Evolutionary conservation across 2,888 invertebrate genomes (phyloP).

Genomic region (Thera britannica): DNA sequence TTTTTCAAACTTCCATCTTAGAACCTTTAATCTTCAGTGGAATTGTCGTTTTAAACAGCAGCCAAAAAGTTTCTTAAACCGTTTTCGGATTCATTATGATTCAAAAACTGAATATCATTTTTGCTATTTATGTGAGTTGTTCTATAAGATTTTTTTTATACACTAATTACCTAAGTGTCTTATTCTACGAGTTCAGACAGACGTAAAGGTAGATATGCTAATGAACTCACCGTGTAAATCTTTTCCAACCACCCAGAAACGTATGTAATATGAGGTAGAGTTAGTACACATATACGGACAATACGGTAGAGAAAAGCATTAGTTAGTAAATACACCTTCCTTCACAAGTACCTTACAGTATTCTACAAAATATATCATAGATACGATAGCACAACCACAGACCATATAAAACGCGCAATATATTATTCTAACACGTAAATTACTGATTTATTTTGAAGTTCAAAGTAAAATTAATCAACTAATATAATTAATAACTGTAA

Average conservation of each 20-base stretch:
- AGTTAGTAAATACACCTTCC: conserved; percentile 62
- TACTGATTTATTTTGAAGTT: conserved; percentile 77
- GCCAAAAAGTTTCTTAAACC: neutral
- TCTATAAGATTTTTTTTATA: neutral
- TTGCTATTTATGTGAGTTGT: neutral
- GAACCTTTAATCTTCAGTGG: neutral
- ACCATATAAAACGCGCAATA: conserved; percentile 78
- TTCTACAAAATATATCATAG: conserved; percentile 35
- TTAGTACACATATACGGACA: conserved; percentile 56
- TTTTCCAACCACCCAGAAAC: conserved; percentile 52
- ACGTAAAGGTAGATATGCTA: neutral
- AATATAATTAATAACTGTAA: conserved; percentile 69
- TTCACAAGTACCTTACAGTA: conserved; percentile 58
- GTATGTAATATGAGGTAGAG: conserved; percentile 42
- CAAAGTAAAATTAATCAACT: conserved; percentile 77
- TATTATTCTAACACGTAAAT: conserved; percentile 73
- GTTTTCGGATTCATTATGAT: neutral
- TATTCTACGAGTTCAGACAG: neutral
- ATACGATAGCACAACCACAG: conserved; percentile 78
- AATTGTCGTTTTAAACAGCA: neutral
- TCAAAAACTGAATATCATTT: neutral
- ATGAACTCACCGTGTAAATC: conserved; percentile 20
- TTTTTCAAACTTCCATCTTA: neutral
- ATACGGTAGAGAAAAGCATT: conserved; percentile 51
- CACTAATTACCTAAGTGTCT: neutral